Percentiles rank a stretch among this genome's conserved stretches.
These are phyloP conservation scores for Petromus typicus DNA, from an alignment of 2,113 vertebrate species.

Conservation along the genomic window DNA sequence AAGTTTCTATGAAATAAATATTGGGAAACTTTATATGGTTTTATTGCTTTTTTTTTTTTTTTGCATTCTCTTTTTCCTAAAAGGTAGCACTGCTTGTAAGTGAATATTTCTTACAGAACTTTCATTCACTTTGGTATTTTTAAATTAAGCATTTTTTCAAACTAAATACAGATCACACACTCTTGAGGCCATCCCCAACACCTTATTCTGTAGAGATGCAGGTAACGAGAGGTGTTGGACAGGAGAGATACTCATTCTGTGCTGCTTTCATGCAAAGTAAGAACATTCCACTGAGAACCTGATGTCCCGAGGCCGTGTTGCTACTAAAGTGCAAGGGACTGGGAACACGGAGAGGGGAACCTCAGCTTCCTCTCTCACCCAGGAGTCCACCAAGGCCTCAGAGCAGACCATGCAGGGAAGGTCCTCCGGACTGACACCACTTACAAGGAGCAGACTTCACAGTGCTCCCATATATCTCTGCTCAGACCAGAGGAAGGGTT, in stretches of 20 bases:
- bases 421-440: background rate
- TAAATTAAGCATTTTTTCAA: slow-evolving; percentile 11
- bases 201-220: background rate
- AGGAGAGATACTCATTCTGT: background rate
- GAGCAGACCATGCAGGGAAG: fast-evolving
- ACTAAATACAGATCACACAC: background rate
- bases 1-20: too few relatives aligned
- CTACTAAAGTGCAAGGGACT: background rate
- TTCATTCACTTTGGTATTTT: background rate
- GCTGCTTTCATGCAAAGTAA: background rate
- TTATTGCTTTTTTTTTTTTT: too few relatives aligned
- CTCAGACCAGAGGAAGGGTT: background rate
- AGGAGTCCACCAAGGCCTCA: background rate
- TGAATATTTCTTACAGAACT: background rate
- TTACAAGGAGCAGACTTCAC: background rate
- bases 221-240: background rate
- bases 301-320: background rate
- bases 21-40: too few relatives aligned
- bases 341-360: background rate
- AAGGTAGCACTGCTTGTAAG: background rate
- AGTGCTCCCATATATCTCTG: too few relatives aligned
- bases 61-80: background rate
- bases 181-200: background rate
- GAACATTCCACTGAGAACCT: background rate
- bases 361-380: background rate